Conservation (phyloP, 2,113 vertebrate species). For the Gavialis gangeticus region DNA sequence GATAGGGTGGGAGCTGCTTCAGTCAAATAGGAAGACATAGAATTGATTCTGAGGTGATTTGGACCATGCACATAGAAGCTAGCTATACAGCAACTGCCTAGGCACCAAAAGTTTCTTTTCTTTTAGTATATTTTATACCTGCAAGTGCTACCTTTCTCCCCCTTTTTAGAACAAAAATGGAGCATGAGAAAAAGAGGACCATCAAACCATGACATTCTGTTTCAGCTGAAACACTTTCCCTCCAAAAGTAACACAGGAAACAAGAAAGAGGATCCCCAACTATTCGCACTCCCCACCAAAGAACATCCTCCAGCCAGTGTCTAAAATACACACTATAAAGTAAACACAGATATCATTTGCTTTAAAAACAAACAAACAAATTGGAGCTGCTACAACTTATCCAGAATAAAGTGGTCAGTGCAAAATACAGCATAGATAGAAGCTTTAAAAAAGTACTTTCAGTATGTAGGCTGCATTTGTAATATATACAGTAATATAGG, state of each 20-base stretch:
- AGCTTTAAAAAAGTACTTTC: background rate
- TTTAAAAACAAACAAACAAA: slow-evolving; percentile 17
- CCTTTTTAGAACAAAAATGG: background rate
- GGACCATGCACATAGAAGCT: background rate
- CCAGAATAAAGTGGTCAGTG: slow-evolving; percentile 15
- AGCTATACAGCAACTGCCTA: background rate
- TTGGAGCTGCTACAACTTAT: background rate
- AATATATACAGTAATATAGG: background rate
- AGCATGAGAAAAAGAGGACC: background rate
- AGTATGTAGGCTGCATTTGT: background rate
- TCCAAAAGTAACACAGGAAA: background rate
- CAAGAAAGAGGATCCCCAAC: background rate
- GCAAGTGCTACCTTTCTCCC: background rate
- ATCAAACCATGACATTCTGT: background rate
- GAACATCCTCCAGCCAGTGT: background rate
- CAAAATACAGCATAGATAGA: background rate
- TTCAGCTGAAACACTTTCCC: background rate
- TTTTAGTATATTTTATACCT: background rate
- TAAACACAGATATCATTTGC: slow-evolving; percentile 41
- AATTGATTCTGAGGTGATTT: background rate
- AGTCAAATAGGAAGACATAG: background rate
- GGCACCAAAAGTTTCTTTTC: background rate
- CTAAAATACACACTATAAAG: slow-evolving; percentile 16
- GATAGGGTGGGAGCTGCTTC: background rate
- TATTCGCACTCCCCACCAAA: background rate